Evolutionary conservation across 2,113 vertebrate species (phyloP).

Genomic region (Bujurquina vittata): DNA sequence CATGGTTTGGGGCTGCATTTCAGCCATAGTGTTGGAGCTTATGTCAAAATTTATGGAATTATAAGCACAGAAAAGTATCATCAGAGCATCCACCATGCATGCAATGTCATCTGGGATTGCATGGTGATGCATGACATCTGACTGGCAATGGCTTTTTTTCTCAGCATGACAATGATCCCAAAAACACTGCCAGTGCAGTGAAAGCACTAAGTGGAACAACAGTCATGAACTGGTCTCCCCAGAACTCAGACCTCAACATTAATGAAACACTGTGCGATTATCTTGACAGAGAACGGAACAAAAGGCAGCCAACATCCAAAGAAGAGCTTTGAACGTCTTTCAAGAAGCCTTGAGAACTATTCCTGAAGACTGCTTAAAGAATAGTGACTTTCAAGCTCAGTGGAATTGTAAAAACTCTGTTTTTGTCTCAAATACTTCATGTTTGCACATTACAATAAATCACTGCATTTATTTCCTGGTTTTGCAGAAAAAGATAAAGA

Average conservation of each 20-base stretch:
- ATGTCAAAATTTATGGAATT: too few species aligned
- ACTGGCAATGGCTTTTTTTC: background rate
- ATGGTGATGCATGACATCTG: background rate
- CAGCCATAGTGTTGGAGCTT: background rate
- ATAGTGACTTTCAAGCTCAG: background rate
- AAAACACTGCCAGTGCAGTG: background rate
- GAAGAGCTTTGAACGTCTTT: background rate
- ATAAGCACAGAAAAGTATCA: too few species aligned
- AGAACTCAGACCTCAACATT: background rate
- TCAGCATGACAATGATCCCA: background rate
- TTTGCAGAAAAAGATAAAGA: background rate
- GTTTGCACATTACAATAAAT: background rate
- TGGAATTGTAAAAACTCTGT: background rate
- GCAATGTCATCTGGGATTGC: background rate
- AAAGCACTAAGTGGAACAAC: background rate
- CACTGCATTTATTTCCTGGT: background rate
- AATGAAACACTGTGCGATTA: background rate
- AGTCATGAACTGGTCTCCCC: background rate
- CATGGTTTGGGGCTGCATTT: background rate
- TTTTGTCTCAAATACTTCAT: too few species aligned
- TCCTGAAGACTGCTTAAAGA: background rate
- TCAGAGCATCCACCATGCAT: background rate
- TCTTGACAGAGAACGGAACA: too few species aligned
- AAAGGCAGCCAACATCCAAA: background rate
- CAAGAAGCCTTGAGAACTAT: background rate